A percentile compares a stretch with the other conserved stretches of the same genome.
These are phyloP conservation scores for Edolisoma coerulescens DNA, from an alignment of 2,113 vertebrate species.

Conservation along the genomic window DNA sequence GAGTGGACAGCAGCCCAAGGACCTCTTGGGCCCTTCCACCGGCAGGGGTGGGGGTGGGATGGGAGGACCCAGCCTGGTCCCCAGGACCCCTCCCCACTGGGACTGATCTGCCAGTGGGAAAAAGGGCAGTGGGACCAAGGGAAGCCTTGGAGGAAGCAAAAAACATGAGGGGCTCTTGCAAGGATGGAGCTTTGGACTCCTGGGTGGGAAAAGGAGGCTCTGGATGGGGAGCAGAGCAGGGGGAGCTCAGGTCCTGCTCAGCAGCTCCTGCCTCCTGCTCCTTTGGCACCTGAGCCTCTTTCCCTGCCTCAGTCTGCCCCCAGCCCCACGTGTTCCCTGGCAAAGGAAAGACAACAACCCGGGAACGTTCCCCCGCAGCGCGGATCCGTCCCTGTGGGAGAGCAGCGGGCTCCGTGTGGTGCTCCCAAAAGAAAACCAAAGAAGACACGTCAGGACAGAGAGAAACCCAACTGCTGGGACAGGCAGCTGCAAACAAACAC, in stretches of 20 bases:
- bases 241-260: not conserved
- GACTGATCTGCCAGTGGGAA: not conserved
- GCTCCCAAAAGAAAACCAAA: not conserved
- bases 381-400: not conserved
- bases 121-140: not conserved
- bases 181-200: not conserved
- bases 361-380: rapidly evolving
- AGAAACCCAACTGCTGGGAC: not conserved
- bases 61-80: not conserved
- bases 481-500: constrained; percentile 14
- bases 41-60: not conserved
- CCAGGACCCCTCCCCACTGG: not conserved
- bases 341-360: not conserved
- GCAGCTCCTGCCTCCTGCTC: not conserved
- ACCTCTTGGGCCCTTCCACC: not conserved
- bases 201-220: not conserved
- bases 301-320: not conserved
- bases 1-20: not conserved
- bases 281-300: not conserved
- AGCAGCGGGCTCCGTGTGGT: not conserved
- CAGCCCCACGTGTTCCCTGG: not conserved
- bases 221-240: not conserved
- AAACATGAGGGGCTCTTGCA: not conserved
- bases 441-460: not conserved
- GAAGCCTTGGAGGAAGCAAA: not conserved